Evolutionary conservation across 30 jellyfish, hydroid and myxozoan species (phyloP).

Genomic region (Cassiopea xamachana): DNA sequence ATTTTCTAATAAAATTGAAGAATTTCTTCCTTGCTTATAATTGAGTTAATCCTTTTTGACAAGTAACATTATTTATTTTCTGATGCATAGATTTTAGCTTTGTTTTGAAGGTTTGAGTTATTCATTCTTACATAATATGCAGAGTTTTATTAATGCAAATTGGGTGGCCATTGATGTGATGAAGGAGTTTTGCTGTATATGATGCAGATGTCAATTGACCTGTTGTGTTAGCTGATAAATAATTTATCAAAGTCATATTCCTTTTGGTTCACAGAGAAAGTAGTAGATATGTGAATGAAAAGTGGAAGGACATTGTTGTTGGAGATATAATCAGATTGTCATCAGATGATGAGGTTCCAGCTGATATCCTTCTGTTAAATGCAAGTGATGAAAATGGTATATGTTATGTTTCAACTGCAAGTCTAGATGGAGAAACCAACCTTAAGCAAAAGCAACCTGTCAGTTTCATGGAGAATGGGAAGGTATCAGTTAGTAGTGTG

Average conservation of each 20-base stretch:
- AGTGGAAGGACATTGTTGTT: conserved; percentile 81
- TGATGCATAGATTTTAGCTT: no score
- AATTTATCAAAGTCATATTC: background rate
- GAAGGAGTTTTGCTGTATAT: no score
- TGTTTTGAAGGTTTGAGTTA: no score
- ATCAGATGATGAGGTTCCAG: conserved; percentile 87
- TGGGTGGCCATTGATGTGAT: no score
- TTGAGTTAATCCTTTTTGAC: no score
- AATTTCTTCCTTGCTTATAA: no score
- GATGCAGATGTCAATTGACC: no score
- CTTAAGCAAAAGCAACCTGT: conserved; percentile 91
- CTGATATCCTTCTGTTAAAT: conserved; percentile 83
- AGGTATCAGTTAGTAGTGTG: background rate
- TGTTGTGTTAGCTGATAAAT: no score
- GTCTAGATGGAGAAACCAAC: conserved; percentile 97
- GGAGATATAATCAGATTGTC: conserved; percentile 86
- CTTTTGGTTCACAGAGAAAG: conserved; percentile 42
- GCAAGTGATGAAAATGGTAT: conserved; percentile 88
- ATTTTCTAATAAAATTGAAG: no score
- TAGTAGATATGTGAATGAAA: conserved; percentile 46
- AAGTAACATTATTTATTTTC: no score
- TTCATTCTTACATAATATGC: no score
- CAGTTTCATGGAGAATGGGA: conserved; percentile 55
- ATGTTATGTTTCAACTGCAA: conserved; percentile 96
- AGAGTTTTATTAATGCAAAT: no score